Base-by-base conservation (phyloP, 1,140 invertebrate species). In the Aphis gossypii region DNA sequence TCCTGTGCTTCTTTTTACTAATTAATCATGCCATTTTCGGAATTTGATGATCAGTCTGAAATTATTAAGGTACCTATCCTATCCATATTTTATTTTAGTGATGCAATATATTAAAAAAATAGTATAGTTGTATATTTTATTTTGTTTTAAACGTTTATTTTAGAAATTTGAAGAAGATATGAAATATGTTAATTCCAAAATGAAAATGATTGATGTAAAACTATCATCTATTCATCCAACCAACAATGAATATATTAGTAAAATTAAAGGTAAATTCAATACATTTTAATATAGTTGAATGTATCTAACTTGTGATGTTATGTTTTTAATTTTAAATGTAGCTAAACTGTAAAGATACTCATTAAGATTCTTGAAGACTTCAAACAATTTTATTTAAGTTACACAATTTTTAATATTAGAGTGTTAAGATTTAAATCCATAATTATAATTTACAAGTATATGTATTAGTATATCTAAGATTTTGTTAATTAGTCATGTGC, bases 241-340 rank as follows among this genome's bases (percentile, higher is more conserved):
- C 38, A n/a, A 51, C 90, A 51, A 38, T 83, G 6, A 82, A 48
- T 23, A 21, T 51, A 18, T 51, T 82, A 25, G 46, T 30, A 92
- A 8, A 48, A 20, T 14, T 76, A 35, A 83, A 92, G 90, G 90
- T 92, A 92, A 92, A 83, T 76, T 83, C 11, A 48, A 92, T 35
- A 87, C 18, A 48, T 14, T 87, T 87, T 30, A 46, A 41, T 87
- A 48, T 4, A n/a, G 20, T 46, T 21, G 0, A 87, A 48, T 48
- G 9, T n/a, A 87, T 41, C 23, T 84, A 21, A 83, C 14, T 35
- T 5, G 60, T 76, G 30, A 14, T 68, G 30, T 76, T 76, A n/a
- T 76, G 60, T 76, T 76, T 76, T 11, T 18, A 76, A 76, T 76
- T 76, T 76, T n/a, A 76, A 76, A 76, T 76, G 60, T 76, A 76